Base-by-base conservation (phyloP, 2,797 vertebrate species). In the Emydoidea blandingii region DNA sequence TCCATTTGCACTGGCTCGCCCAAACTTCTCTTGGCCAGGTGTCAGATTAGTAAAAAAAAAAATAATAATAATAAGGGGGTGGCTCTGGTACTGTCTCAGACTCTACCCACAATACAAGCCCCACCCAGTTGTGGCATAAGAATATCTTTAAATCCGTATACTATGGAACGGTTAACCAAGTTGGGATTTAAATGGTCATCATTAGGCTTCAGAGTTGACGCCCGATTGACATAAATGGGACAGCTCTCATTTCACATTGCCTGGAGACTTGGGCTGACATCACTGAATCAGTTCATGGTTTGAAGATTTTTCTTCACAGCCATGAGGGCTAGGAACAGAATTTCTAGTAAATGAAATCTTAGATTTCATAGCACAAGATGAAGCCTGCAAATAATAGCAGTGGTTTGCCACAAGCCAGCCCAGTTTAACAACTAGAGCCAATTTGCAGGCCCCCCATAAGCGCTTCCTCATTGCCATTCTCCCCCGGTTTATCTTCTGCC, bases 241-340 rank as follows among this genome's bases (percentile, higher is more conserved):
- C 49, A 87, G 19, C 49, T 79, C 31, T 79, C 31, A 34, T 52
- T 52, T 19, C 78, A 79, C 18, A 10, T 49, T 79, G 49, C 31
- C 49, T n/a, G 31, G 31, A 79, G 78, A 21, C 18, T n/a, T 49
- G 49, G 29, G 78, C 18, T 18, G 16, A 79, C 62, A 91, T 92
- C 96, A 95, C 23, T 47, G 65, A 88, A 41, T 88, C 94, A 94
- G 94, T 92, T 78, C 88, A 96, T 16, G 81, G 94, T 94, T 94
- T 52, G 85, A 79, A 83, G 86, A 94, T 87, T 79, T 68, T 94
- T 86, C 78, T 96, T 96, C 54, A 29, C 52, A 87, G 80, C 37
- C 12, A 27, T 25, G 6, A 12, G 74, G 47, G 47, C 89, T 86
- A 18, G 87, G 90, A 83, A n/a, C n/a, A 79, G 85, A 0, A 85